Percentiles rank a stretch among this genome's conserved stretches.
These are phyloP conservation scores for Scophthalmus maximus DNA, from an alignment of 2,113 vertebrate species.

Conservation along the genomic window DNA sequence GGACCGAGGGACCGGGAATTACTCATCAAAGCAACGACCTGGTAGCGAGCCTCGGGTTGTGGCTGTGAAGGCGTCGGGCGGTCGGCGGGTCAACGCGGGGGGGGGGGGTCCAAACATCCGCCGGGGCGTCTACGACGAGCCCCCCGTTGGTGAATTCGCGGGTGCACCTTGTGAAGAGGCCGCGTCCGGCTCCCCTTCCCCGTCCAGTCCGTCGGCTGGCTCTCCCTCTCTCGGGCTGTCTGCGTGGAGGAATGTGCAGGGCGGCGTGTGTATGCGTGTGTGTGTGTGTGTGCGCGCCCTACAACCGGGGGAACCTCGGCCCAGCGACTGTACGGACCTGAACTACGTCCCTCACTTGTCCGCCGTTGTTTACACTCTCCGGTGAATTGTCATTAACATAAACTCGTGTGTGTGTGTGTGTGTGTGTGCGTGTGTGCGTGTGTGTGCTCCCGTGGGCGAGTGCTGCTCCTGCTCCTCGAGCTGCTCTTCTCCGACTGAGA, in stretches of 20 bases:
- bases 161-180: slow-evolving; percentile 37
- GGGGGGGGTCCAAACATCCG: background rate
- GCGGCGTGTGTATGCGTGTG: slow-evolving; percentile 2
- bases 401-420: no score
- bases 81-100: no score
- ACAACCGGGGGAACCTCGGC: slow-evolving; percentile 5
- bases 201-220: background rate
- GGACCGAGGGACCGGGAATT: slow-evolving; percentile 59
- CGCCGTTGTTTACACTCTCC: slow-evolving; percentile 11
- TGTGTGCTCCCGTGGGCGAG: slow-evolving; percentile 43
- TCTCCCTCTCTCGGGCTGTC: slow-evolving; percentile 44
- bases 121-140: background rate
- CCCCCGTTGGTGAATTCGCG: slow-evolving; percentile 4
- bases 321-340: background rate
- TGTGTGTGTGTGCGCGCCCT: background rate
- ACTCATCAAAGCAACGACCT: slow-evolving; percentile 71
- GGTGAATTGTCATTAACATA: background rate
- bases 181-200: slow-evolving; percentile 45
- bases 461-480: slow-evolving; percentile 77
- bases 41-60: slow-evolving; percentile 70
- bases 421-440: no score
- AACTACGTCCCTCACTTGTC: background rate
- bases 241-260: slow-evolving; percentile 73
- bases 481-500: slow-evolving; percentile 85
- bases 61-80: no score